Evolutionary conservation across 2,113 vertebrate genomes (phyloP).

Genomic region (Sander vitreus): DNA sequence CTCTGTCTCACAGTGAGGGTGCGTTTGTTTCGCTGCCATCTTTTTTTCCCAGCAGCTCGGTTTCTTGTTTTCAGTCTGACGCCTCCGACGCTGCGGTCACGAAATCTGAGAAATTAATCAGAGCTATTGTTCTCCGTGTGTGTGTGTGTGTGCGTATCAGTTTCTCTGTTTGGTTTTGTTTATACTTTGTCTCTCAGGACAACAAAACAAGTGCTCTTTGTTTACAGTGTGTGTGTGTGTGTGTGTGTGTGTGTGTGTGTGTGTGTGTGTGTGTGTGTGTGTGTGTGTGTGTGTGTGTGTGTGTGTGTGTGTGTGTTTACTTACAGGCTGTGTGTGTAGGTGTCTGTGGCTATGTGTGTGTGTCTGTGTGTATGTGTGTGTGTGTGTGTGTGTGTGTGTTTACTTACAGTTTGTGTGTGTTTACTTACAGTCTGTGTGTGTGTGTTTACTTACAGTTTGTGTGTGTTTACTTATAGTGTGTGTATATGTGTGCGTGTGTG

Average conservation of each 20-base stretch:
- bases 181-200: constrained; percentile 55
- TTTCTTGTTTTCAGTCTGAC: constrained; percentile 48
- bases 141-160: constrained; percentile 46
- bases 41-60: constrained; percentile 43
- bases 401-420: no score
- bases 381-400: constrained; percentile 5
- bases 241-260: no score
- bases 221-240: constrained; percentile 9
- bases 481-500: not conserved
- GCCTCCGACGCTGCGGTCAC: constrained; percentile 53
- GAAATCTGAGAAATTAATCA: constrained; percentile 75
- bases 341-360: no score
- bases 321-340: no score
- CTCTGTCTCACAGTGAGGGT: constrained; percentile 32
- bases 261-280: no score
- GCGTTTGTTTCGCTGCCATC: constrained; percentile 54
- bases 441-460: no score
- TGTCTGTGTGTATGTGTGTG: no score
- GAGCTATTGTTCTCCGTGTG: constrained; percentile 59
- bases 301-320: not conserved
- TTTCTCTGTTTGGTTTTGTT: constrained; percentile 66
- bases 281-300: not conserved
- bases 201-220: constrained; percentile 44
- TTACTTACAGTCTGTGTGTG: no score
- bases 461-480: no score